Conservation (phyloP, 2,113 vertebrate species). For the Danio rerio region DNA sequence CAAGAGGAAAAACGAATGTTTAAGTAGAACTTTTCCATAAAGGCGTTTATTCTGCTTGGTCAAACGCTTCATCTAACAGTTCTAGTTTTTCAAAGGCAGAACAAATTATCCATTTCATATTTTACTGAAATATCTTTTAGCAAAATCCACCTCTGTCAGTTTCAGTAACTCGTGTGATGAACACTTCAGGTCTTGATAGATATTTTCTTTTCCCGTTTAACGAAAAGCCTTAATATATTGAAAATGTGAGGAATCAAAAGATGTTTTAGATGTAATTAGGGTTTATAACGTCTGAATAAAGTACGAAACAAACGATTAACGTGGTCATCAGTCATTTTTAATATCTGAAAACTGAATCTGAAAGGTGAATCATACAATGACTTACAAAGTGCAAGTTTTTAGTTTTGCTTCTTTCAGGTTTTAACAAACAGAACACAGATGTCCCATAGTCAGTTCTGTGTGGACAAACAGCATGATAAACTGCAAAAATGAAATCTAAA, state of each 20-base stretch:
- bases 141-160: not conserved
- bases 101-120: not conserved
- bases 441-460: not conserved
- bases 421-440: conserved; percentile 3
- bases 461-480: not conserved
- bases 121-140: not conserved
- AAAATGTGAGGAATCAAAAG: not conserved
- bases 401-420: not conserved
- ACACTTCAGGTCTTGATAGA: not conserved
- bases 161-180: not conserved
- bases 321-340: conserved; percentile 5
- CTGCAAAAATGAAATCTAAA: not conserved
- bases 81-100: not conserved
- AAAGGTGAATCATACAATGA: not conserved
- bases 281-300: conserved; percentile 24
- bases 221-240: conserved; percentile 26
- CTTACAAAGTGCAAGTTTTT: conserved; percentile 9
- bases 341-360: conserved; percentile 1
- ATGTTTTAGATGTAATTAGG: conserved; percentile 9
- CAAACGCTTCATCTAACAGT: not conserved
- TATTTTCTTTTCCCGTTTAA: not conserved
- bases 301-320: not conserved
- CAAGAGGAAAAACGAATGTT: not conserved
- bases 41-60: not conserved
- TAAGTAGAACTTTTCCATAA: not conserved